Conservation (phyloP, 2,888 invertebrate species). For the Drosophila gaucha region DNA sequence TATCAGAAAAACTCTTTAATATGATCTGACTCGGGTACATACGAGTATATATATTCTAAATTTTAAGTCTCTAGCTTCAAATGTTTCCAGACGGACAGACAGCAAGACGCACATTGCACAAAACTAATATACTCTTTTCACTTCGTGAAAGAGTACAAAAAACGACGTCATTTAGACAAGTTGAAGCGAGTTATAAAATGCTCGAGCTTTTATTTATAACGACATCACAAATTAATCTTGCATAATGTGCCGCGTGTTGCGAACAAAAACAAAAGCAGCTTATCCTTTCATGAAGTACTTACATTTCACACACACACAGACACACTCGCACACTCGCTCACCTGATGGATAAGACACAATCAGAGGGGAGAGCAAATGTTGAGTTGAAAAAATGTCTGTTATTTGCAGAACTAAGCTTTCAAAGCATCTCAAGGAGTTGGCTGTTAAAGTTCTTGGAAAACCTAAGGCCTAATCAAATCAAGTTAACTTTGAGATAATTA, state of each 20-base stretch:
- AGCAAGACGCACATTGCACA: too few relatives aligned
- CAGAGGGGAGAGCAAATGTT: conserved; percentile 19
- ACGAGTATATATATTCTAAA: too few relatives aligned
- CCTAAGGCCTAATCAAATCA: too few relatives aligned
- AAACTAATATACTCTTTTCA: too few relatives aligned
- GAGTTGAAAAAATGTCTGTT: not conserved
- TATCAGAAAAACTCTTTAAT: too few relatives aligned
- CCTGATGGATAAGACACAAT: conserved; percentile 38
- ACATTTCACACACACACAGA: conserved; percentile 29
- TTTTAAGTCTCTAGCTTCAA: too few relatives aligned
- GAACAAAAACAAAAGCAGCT: conserved; percentile 51
- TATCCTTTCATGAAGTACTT: conserved; percentile 74
- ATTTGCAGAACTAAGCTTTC: not conserved
- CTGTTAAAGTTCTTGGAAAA: too few relatives aligned
- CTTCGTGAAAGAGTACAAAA: too few relatives aligned
- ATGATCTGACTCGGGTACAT: too few relatives aligned
- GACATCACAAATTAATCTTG: conserved; percentile 78
- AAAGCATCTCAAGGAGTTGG: too few relatives aligned
- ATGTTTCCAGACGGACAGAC: too few relatives aligned
- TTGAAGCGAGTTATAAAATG: conserved; percentile 65
- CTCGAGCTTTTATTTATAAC: conserved; percentile 74
- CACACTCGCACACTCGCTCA: conserved; percentile 19
- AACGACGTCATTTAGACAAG: conserved; percentile 40
- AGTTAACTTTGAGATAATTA: too few relatives aligned
- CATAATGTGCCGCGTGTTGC: conserved; percentile 68